These are phyloP conservation scores for Pachypsylla venusta DNA, from an alignment of 1,140 invertebrate genomes.

Conservation along the genomic window DNA sequence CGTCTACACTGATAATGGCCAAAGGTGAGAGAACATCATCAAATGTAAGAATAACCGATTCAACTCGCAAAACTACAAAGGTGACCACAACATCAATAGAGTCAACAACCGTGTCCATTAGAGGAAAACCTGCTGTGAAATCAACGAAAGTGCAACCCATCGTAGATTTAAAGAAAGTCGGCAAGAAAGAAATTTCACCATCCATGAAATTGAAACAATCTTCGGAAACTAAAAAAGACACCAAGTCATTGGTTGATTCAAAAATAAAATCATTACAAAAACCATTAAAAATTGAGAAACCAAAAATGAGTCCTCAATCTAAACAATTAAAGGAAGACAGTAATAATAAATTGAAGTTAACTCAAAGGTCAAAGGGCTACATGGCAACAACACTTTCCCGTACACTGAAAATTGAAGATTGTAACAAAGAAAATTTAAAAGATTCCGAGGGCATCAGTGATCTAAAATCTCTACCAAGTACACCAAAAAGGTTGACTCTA, in stretches of 20 bases:
- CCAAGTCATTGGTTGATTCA: neutral
- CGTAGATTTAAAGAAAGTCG: neutral
- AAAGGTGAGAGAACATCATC: neutral
- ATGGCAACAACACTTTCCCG: constrained; percentile 35
- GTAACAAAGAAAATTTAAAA: neutral
- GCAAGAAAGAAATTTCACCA: too few species aligned
- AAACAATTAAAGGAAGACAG: neutral
- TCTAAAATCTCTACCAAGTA: neutral
- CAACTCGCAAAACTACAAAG: neutral
- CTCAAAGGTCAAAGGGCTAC: constrained; percentile 26
- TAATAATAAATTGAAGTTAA: neutral
- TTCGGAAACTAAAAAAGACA: neutral
- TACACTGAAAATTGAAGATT: constrained; percentile 32
- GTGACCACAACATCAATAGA: neutral
- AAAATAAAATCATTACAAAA: neutral
- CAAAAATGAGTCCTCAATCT: neutral
- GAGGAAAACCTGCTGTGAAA: too few species aligned
- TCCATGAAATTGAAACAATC: too few species aligned
- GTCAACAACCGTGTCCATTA: neutral
- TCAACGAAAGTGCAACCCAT: neutral
- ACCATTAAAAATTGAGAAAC: neutral
- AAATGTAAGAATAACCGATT: neutral
- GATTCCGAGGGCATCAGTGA: neutral
- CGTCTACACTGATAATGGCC: neutral
- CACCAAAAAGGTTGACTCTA: neutral